These are phyloP conservation scores for Conger conger DNA, from an alignment of 2,113 vertebrate species.

Conservation along the genomic window DNA sequence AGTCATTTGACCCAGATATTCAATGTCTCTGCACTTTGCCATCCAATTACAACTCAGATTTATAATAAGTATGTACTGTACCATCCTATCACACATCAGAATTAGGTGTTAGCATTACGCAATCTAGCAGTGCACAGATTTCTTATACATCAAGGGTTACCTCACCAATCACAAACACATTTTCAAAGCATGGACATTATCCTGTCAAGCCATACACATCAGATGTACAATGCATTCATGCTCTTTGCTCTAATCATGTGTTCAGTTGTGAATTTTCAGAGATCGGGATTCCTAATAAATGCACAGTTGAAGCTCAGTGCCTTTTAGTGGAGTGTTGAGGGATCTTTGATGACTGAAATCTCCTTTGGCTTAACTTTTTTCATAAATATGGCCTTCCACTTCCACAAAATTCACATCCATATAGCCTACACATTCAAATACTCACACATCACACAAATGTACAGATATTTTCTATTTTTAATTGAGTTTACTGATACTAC, in stretches of 20 bases:
- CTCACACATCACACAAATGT: no score
- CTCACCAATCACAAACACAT: not conserved
- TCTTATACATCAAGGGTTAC: not conserved
- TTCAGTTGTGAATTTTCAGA: not conserved
- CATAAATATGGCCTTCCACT: no score
- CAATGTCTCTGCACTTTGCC: not conserved
- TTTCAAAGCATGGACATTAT: not conserved
- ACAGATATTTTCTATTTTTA: no score
- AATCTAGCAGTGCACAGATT: not conserved
- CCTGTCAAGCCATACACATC: not conserved
- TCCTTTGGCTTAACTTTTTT: no score
- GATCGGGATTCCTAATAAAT: no score
- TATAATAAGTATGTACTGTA: not conserved
- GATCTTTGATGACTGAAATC: no score
- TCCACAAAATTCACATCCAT: no score
- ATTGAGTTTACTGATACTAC: no score
- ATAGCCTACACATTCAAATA: no score
- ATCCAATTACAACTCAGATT: not conserved
- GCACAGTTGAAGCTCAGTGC: no score
- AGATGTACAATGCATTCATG: not conserved
- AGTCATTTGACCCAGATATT: not conserved
- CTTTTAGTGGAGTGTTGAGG: no score
- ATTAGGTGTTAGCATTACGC: not conserved
- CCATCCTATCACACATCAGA: not conserved
- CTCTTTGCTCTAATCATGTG: not conserved